Evolutionary conservation across 1,140 invertebrate genomes (phyloP), one percentile per base, ranked within the genome.

Genomic region (Aphelinus certus): DNA sequence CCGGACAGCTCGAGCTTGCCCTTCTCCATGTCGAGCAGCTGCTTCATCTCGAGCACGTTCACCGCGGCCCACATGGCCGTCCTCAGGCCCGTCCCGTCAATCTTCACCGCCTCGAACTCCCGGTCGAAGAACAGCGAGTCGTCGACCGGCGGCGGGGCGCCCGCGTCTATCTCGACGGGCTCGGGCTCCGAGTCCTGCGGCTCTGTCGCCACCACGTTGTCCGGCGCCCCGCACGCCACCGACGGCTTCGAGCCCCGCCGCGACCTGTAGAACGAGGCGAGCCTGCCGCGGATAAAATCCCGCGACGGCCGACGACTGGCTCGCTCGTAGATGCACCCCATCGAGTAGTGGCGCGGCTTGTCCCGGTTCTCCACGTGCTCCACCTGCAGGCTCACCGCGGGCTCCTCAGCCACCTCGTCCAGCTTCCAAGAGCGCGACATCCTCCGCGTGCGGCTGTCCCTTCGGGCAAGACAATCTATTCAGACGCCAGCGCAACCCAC

Each of bases 51-150:
- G 0, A 82, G 76, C 1, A 83, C 79, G 1, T 79, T 84, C 3
- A 87, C 77, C 0, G 81, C 82, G 0, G 88, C 86, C 83, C 88
- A 86, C 55, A 90, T 83, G 1, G 80, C 81, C 1, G 86, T 87
- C 69, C 87, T 86, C 3, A 89, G 80, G 45, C 86, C 87, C 3
- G 83, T 83, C 1, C 86, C 82, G 58, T 87, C 88, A 9, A 89
- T 76, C 26, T 88, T 84, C 1, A 84, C 82, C 3, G 82, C 76
- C n/a, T 84, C 82, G 2, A 86, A 70, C 65, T 86, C 87, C 3
- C 46, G 42, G 74, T 87, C 83, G 72, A 87, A 88, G 67, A 87
- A 87, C 0, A 88, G 78, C 1, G 85, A 87, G 3, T 87, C 83
- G 67, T 86, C 86, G 3, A 80, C 81, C 0, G 85, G 85, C 4